These are phyloP conservation scores for Saxidomus purpurata DNA, from an alignment of 1,140 invertebrate genomes.

Conservation along the genomic window DNA sequence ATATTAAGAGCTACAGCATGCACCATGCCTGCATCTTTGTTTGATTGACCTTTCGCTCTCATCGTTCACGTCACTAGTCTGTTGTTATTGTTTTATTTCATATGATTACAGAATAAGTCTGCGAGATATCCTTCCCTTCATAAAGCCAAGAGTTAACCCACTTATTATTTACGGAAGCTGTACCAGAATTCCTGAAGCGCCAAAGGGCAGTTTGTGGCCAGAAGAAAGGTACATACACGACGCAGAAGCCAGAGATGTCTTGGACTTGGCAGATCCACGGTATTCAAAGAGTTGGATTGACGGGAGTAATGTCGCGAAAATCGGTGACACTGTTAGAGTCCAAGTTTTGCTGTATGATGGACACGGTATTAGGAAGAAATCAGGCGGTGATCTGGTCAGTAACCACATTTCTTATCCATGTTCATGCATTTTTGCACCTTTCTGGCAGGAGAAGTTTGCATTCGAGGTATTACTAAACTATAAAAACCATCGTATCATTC, in stretches of 20 bases:
- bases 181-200: background rate
- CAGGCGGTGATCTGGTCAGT: slow-evolving; percentile 36
- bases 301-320: background rate
- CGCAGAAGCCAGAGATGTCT: background rate
- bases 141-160: background rate
- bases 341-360: background rate
- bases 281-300: background rate
- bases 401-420: too few relatives aligned
- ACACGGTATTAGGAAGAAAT: background rate
- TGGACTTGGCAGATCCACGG: background rate
- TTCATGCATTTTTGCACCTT: too few relatives aligned
- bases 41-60: too few relatives aligned
- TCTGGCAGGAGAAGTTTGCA: too few relatives aligned
- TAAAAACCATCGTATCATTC: too few relatives aligned
- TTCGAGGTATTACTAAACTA: too few relatives aligned
- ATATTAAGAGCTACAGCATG: too few relatives aligned
- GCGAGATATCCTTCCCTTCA: too few relatives aligned
- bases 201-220: background rate
- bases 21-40: too few relatives aligned
- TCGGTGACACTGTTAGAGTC: background rate
- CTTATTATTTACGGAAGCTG: background rate
- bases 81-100: too few relatives aligned
- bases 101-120: too few relatives aligned
- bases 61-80: too few relatives aligned
- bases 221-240: slow-evolving; percentile 8